Conservation (phyloP, 2,797 vertebrate genomes). For the Chrysocyon brachyurus region DNA sequence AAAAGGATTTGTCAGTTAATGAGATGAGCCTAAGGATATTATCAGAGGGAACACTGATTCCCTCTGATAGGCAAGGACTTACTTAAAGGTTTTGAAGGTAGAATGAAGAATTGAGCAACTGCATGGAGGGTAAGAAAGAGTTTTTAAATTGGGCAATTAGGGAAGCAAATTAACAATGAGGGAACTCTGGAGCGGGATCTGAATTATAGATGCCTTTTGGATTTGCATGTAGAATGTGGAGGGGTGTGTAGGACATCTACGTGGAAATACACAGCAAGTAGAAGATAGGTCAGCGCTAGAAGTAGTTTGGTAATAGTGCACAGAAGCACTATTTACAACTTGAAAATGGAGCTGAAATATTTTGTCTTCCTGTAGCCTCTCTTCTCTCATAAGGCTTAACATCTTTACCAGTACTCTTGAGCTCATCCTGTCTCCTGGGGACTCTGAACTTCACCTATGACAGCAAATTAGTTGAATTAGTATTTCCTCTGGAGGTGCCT, state of each 20-base stretch:
- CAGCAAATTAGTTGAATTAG: not conserved
- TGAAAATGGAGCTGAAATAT: not conserved
- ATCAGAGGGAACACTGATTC: not conserved
- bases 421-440: not conserved
- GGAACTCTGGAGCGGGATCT: not conserved
- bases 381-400: not conserved
- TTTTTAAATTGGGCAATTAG: not conserved
- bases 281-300: not conserved
- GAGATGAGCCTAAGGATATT: not conserved
- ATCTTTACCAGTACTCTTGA: not conserved
- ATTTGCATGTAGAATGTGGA: constrained; percentile 4
- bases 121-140: not conserved
- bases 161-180: not conserved
- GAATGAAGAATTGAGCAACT: not conserved
- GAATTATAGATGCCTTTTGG: not conserved
- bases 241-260: not conserved
- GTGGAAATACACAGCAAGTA: not conserved
- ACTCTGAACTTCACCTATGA: not conserved
- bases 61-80: not conserved
- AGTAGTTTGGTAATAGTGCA: not conserved
- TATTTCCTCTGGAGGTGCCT: not conserved
- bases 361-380: not conserved
- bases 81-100: not conserved
- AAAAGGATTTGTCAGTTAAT: not conserved
- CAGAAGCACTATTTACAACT: not conserved